Evolutionary conservation across 2,888 invertebrate species (phyloP), one percentile per base, ranked within the genome.

Genomic region (Crepidodera aurea): DNA sequence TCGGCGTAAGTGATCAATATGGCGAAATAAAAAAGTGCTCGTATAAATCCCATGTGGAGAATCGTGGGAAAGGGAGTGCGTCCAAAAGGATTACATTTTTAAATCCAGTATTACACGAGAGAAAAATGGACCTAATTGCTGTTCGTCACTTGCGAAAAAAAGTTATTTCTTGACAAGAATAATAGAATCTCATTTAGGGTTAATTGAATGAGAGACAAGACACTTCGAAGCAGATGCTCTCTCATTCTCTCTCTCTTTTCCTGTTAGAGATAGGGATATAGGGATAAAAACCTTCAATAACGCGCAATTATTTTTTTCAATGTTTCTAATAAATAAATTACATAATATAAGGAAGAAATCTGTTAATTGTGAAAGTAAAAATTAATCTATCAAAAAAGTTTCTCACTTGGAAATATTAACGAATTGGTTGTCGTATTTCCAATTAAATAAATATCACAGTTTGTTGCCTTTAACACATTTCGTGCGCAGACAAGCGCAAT

Each of bases 371-470:
- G 15, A 22, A 48, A 48, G 48, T 27, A 15, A 48, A 48, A 27
- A 48, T 27, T 22, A 42, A 54, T 54, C 42, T 18, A 34, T 46
- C 55, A 55, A 55, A 37, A 16, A 12, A 25, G 18, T 57, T 27
- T 8, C 46, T 51, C 27, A 18, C 22, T 55, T 37, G 57, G 25
- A 53, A 44, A 53, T 56, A 62, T 58, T 57, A 63, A 66, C 39
- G 61, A 71, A 60, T 67, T 66, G 68, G 67, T 70, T 68, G 71
- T 70, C 68, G 67, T 68, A 68, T 61, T 68, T 72, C 68, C 71
- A 70, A 72, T 71, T 72, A 71, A 64, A 71, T 71, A 70, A 71
- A 69, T 68, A 70, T 69, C 71, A 68, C 68, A 62, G 69, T 68
- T 66, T 65, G 64, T 65, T 68, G 65, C 69, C 68, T 60, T 40